Evolutionary conservation across 2,113 vertebrate genomes (phyloP).

Genomic region (Macquaria ambigua): DNA sequence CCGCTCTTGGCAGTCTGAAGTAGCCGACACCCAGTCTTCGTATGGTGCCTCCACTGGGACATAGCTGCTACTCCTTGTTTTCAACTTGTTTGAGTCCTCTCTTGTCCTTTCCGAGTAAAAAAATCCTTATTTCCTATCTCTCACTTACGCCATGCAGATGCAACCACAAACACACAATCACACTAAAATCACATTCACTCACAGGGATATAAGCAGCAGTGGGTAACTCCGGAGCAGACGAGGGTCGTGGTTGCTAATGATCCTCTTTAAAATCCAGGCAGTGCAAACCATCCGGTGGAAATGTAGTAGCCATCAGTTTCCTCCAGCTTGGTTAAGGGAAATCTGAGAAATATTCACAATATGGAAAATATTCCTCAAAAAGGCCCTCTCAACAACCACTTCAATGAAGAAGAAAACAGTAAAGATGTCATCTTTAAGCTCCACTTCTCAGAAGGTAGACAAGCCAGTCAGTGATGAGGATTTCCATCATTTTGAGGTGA

Average conservation of each 20-base stretch:
- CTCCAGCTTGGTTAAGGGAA: conserved; percentile 22
- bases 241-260: conserved; percentile 25
- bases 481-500: conserved; percentile 43
- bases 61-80: conserved; percentile 52
- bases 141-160: conserved; percentile 59
- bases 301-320: conserved; percentile 53
- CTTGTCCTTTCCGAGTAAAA: conserved; percentile 13
- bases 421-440: conserved; percentile 36
- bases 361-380: conserved; percentile 51
- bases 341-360: conserved; percentile 39
- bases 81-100: conserved; percentile 40
- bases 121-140: conserved; percentile 16
- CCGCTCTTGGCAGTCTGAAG: conserved; percentile 39
- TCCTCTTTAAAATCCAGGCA: conserved; percentile 55
- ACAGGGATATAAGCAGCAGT: conserved; percentile 10
- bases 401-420: conserved; percentile 8
- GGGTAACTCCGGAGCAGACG: conserved; percentile 31
- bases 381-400: conserved; percentile 21
- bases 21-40: conserved; percentile 47
- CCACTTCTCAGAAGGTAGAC: conserved; percentile 38
- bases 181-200: conserved; percentile 47
- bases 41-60: conserved; percentile 58
- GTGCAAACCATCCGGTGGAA: conserved; percentile 34
- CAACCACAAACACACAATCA: conserved; percentile 53
- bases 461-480: conserved; percentile 24